Base-by-base conservation (phyloP, 2,888 invertebrate species). In the Nomada fabriciana region DNA sequence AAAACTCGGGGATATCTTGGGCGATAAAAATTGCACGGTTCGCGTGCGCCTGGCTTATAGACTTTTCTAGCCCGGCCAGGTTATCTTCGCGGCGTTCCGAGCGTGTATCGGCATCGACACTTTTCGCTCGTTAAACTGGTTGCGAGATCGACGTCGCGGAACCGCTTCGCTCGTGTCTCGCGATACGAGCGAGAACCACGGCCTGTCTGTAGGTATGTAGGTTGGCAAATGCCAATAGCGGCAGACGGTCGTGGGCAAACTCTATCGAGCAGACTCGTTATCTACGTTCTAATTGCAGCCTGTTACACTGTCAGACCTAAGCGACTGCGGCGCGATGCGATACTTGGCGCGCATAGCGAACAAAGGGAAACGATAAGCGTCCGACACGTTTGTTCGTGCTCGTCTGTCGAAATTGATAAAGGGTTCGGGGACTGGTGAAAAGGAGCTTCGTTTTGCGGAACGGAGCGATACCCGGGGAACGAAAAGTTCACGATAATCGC, bases 261-360 rank as follows among this genome's bases (percentile, higher is more conserved):
- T 76, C 72, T 71, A 76, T 84, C 85, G 72, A 76, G 80, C 61
- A 29, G 71, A 68, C 70, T 85, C 65, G 80, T 87, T 89, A 87
- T 89, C 88, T 82, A 23, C 76, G 86, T 87, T 88, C 89, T 89
- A 89, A 89, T 89, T 89, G 70, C 87, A 23, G 76, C 57, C 80
- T 78, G 81, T 85, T 85, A 81, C 61, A 50, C 29, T 71, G 59
- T 29, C 67, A 50, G 64, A 60, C 59, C 64, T 69, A 59, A 70
- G 70, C 29, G 60, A 76, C 36, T 36, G 36, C 36, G 36, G 36
- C 36, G 36, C 36, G 55, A 75, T 71, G 36, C 36, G 55, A 75
- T 71, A 61, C 43, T 65, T 57, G 13, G 52, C 43, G 25, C n/a
- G 50, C n/a, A 29, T 52, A 42, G 11, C 5, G 70, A 52, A 84